Evolutionary conservation across 2,797 vertebrate species (phyloP), one percentile per base, ranked within the genome.

Genomic region (Philypnodon macrostomus): DNA sequence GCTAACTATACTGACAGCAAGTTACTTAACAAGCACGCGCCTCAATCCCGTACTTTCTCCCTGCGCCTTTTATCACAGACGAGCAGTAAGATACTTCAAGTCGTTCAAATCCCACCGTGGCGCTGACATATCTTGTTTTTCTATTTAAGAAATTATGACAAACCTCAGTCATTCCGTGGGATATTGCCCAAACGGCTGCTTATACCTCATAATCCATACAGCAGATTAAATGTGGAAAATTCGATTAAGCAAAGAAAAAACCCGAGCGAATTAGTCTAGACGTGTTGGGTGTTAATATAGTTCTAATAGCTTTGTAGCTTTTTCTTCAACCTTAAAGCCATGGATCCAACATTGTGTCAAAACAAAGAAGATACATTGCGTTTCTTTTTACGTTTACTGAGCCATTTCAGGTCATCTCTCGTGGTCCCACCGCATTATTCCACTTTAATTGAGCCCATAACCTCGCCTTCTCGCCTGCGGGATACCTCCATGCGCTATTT

Each of bases 1-100:
- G 87, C 89, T 92, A 88, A 90, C 79, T 84, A 90, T 79, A 80
- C 87, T 87, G 90, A 90, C 91, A 87, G 87, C 84, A 83, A 90
- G 85, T 85, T 88, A 79, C 86, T 88, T 85, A 87, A 87, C 83
- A 85, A 88, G 85, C 82, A 50, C 62, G 53, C 67, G 76, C 75
- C 73, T 79, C 75, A 70, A 65, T 81, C 84, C 81, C 62, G 63
- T 57, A 62, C 65, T 76, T 76, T 37, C 14, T 18, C 41, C 9
- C 41, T 2, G 11, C 18, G 26, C 23, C 36, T 81, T 86, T 81
- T 87, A 87, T 88, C 87, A 82, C 79, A 79, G 73, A 59, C 72
- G 40, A 70, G 69, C 81, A 83, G 76, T 82, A 66, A 78, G 75
- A 82, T 86, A 71, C 79, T 83, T 75, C 80, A 83, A 88, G 87